Base-by-base conservation (phyloP, 2,888 invertebrate species). In the Pharmacophagus antenor region DNA sequence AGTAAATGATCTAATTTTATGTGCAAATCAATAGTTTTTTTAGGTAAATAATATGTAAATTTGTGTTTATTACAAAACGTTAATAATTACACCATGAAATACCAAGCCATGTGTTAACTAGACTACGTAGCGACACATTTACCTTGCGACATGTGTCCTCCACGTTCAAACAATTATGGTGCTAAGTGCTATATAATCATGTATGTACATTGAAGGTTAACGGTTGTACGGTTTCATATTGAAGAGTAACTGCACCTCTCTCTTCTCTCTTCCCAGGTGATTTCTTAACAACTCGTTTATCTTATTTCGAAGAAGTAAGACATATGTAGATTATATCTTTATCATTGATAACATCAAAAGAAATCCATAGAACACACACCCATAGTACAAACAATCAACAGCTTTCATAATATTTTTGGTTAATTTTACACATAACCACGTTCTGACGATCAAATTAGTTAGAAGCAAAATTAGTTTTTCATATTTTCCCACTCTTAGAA, bases 41-140 rank as follows among this genome's bases (percentile, higher is more conserved):
- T 2, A 18, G 20, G 6, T 51, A 31, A 17, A 2, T 37, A 20
- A 41, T 2, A n/a, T n/a, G n/a, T n/a, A 52, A 41, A 41, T 21
- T 20, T 21, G 41, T 15, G 8, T 10, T 79, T 75, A 70, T 77
- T 74, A 72, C 72, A 77, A 80, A 76, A 73, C 74, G 71, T 79
- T 80, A 80, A 85, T 83, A 85, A 79, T 74, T 31, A 31, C 31
- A 3, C 31, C 31, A 31, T 31, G 12, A 31, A 31, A 27, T 8
- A 27, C 12, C 8, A 27, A 27, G 8, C 8, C 2, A 1, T 82
- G 80, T 72, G 82, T 76, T 77, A 80, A 81, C 79, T 82, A 73
- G 76, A 82, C 80, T 82, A 76, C 80, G 80, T 69, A 69, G 71
- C 76, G 80, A 79, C 74, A 76, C 76, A 71, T 74, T 75, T 68